Base-by-base conservation (phyloP, 2,113 vertebrate species). In the Ivindomyrus marchei region DNA sequence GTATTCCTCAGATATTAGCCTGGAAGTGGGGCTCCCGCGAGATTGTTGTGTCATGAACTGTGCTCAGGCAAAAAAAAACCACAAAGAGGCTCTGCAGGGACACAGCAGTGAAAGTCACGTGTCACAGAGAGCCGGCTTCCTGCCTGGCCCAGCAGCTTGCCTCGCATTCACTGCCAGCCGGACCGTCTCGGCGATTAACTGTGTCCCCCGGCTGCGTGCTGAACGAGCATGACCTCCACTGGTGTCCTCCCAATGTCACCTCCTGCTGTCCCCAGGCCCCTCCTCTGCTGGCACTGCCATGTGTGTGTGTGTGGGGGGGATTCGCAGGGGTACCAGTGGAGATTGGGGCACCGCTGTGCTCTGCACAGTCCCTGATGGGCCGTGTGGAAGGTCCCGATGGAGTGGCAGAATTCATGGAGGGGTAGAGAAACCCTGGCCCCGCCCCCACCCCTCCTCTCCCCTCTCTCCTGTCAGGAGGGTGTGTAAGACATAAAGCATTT, bases 211-310 rank as follows among this genome's bases (percentile, higher is more conserved):
- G 62, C 62, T 50, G 24, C 36, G n/a, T 70, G 15, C 53, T 45
- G 39, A 85, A 27, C 15, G 39, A 77, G 47, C 31, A 21, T 87
- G 89, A 90, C 85, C 85, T 90, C 85, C 36, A 47, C 47, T 58
- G 66, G 45, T 31, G 56, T 70, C 56, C 36, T 47, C 56, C 70
- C 58, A 87, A 87, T 87, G 84, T 74, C 85, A 74, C 70, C 58
- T 86, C 62, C 27, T 49, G 52, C 42, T n/a, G 36, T 19, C 84
- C 58, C 42, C 84, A 87, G 27, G 56, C 85, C 89, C 88, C 86
- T 27, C 11, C 21, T 88, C 42, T 50, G 70, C 53, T 39, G 39
- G 83, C 83, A 49, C 45, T 31, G 62, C 62, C n/a, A 3, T 45
- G 83, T 85, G 21, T 85, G 83, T 85, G 39, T 66, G 39, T 85